Conservation (phyloP, 1,140 invertebrate species). For the Antheraea pernyi region DNA sequence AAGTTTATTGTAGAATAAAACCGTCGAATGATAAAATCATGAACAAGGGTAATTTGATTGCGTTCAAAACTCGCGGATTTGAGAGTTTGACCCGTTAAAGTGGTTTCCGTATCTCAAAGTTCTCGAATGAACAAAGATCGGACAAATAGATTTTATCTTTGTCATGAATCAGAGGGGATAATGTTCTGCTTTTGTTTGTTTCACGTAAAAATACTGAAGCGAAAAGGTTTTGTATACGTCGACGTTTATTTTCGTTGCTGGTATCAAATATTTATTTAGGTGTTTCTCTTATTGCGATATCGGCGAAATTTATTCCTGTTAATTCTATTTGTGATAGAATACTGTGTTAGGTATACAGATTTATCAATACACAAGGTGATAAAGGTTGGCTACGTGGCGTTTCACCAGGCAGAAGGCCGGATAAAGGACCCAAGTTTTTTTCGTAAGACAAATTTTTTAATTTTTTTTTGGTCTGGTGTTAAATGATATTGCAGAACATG, state of each 20-base stretch:
- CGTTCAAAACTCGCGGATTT: slow-evolving; percentile 9
- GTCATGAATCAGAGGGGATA: slow-evolving; percentile 28
- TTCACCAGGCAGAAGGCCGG: too few species aligned
- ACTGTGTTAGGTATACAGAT: background rate
- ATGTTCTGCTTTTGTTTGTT: slow-evolving; percentile 28
- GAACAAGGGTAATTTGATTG: slow-evolving; percentile 12
- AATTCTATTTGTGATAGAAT: background rate
- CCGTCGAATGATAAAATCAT: background rate
- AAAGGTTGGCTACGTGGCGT: too few species aligned
- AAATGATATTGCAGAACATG: too few species aligned
- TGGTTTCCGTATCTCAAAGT: slow-evolving; percentile 17
- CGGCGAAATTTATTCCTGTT: background rate
- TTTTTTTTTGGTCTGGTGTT: too few species aligned
- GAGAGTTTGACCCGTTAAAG: slow-evolving; percentile 11
- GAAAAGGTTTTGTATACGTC: slow-evolving; percentile 20
- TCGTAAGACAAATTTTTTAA: too few species aligned
- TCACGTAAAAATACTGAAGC: slow-evolving; percentile 25
- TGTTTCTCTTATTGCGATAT: background rate
- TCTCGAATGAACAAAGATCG: slow-evolving; percentile 26
- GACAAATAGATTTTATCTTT: slow-evolving; percentile 31
- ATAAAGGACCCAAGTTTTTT: too few species aligned
- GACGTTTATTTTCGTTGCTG: background rate
- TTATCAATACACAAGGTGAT: background rate
- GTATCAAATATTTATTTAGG: background rate
- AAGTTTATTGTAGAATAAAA: background rate